Conservation (phyloP, 1,140 invertebrate species). For the Mycetomoellerius zeteki region DNA sequence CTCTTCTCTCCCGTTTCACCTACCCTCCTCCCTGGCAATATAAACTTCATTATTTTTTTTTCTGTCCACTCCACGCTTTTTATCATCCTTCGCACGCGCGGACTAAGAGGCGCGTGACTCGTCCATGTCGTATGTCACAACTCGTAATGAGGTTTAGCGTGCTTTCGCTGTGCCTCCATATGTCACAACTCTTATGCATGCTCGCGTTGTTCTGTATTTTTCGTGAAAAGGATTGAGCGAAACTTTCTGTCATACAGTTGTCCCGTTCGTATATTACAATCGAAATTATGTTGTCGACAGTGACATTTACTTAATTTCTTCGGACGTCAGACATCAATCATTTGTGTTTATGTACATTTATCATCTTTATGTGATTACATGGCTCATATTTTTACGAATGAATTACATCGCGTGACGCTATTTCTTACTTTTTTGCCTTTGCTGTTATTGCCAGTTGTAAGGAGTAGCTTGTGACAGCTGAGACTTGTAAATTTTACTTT, state of each 20-base stretch:
- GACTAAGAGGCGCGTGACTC: slow-evolving; percentile 23
- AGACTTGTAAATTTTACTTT: slow-evolving; percentile 42
- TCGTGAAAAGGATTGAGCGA: background rate
- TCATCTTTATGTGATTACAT: background rate
- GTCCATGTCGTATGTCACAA: slow-evolving; percentile 51
- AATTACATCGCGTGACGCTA: slow-evolving; percentile 29
- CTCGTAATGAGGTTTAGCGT: slow-evolving; percentile 59
- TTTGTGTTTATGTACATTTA: background rate
- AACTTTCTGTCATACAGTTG: slow-evolving; percentile 10
- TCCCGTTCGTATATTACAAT: slow-evolving; percentile 8
- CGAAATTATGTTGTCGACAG: slow-evolving; percentile 37
- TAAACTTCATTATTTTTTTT: slow-evolving; percentile 59
- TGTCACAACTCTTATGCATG: slow-evolving; percentile 33
- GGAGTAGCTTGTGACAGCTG: slow-evolving; percentile 8
- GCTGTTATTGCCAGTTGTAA: background rate
- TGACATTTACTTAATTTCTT: background rate
- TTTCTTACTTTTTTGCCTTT: slow-evolving; percentile 3
- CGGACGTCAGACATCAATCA: background rate
- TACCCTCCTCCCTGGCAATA: slow-evolving; percentile 51
- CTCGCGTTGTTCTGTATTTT: slow-evolving; percentile 14
- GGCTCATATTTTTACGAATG: slow-evolving; percentile 9
- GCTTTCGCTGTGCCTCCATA: slow-evolving; percentile 27
- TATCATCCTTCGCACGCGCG: slow-evolving; percentile 53
- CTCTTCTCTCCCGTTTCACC: slow-evolving; percentile 8
- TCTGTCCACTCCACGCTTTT: slow-evolving; percentile 57